Base-by-base conservation (phyloP, 2,113 vertebrate genomes). In the Cinclus mexicanus region DNA sequence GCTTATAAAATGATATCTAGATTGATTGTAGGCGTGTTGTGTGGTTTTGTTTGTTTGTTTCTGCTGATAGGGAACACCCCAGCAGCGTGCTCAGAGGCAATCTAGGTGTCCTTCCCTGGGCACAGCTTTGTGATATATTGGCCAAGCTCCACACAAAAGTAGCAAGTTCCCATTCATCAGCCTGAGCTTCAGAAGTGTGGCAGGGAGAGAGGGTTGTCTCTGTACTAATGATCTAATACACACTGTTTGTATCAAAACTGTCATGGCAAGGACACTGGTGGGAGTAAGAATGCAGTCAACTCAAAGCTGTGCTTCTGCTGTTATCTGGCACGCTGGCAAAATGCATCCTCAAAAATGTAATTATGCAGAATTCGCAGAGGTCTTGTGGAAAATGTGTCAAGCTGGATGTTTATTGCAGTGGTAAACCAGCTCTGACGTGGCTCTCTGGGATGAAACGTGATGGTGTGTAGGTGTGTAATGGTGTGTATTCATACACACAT, bases 231-330 rank as follows among this genome's bases (percentile, higher is more conserved):
- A 93, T 91, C 82, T 96, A 91, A 91, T 90, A 46, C 67, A 55
- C 53, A 83, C 81, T 60, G 81, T 96, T 87, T 93, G 82, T 84
- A 56, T 92, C 89, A 56, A 20, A 94, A 56, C 94, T 96, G 82
- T 96, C 86, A 83, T 60, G 84, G 76, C 88, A 87, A 96, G 93
- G 93, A 95, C 95, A 53, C 85, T 90, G 95, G 63, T 70, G 91
- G 78, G 76, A 95, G 80, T 77, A 80, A 65, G 70, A 64, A 65
- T 19, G n/a, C 64, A 85, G 85, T 94, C 90, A 69, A 33, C 83
- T 83, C 39, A 71, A 79, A 87, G 84, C 78, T 86, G 71, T 74
- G 92, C 87, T 96, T 84, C 92, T 93, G 83, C 94, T 59, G 2
- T 94, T 91, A 91, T 68, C 65, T 93, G 80, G 87, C 65, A 84